phyloP scores from a whole-genome alignment of 2,888 invertebrate genomes.

The Lasioglossum calceatum region DNA sequence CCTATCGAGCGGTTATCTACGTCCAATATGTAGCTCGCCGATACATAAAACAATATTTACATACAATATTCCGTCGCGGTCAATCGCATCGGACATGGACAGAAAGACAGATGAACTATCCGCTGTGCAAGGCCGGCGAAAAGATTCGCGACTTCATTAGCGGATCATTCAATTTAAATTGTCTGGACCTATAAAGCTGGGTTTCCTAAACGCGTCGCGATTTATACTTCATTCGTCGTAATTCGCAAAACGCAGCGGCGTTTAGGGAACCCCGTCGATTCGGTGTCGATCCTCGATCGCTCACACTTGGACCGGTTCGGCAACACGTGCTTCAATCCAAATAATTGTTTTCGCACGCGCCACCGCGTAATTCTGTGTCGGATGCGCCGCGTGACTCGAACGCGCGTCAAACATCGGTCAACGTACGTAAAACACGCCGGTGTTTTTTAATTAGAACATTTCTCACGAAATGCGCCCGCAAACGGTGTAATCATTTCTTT shows the following conservation, averaged over 20 bases:
- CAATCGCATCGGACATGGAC: constrained; percentile 22
- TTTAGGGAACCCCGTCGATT: background rate
- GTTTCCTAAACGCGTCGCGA: background rate
- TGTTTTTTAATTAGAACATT: background rate
- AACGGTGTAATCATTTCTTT: background rate
- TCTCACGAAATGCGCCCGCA: background rate
- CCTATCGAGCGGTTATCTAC: constrained; percentile 46
- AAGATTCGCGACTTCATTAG: background rate
- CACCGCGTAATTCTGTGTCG: background rate
- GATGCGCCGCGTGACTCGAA: background rate
- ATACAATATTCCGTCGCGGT: constrained; percentile 24
- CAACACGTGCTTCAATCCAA: constrained; percentile 11
- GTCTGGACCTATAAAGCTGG: background rate
- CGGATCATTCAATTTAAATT: constrained; percentile 23
- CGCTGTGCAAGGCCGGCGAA: background rate
- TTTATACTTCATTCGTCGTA: too few relatives aligned
- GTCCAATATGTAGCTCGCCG: background rate
- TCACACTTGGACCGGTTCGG: background rate
- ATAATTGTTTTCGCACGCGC: background rate
- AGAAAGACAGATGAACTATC: constrained; percentile 9
- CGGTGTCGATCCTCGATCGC: background rate
- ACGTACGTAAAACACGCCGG: background rate
- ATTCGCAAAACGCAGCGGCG: background rate
- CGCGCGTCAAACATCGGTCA: background rate
- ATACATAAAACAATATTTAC: background rate